Evolutionary conservation across 2,113 vertebrate species (phyloP).

Genomic region (Pan paniscus): DNA sequence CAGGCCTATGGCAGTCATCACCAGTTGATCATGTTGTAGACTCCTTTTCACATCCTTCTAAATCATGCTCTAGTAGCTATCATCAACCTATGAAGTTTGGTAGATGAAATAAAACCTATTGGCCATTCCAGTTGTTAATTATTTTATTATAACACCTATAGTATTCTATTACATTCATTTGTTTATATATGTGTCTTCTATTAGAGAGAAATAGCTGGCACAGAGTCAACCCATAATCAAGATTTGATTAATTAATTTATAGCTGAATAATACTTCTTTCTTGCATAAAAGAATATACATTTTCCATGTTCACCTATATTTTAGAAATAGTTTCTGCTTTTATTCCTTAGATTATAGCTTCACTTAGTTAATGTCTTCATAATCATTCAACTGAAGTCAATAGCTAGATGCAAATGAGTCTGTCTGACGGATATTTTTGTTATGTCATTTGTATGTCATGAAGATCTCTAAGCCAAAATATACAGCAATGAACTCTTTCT

Average conservation of each 20-base stretch:
- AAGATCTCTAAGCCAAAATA: slow-evolving; percentile 31
- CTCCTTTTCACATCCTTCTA: background rate
- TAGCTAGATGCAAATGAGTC: background rate
- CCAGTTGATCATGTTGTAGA: background rate
- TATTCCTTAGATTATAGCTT: background rate
- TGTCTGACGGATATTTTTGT: slow-evolving; percentile 26
- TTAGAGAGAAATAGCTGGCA: background rate
- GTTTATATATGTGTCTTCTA: background rate
- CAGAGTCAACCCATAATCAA: background rate
- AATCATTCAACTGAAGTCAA: background rate
- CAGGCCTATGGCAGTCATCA: background rate
- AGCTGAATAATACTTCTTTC: background rate
- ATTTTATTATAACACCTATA: background rate
- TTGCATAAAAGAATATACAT: background rate
- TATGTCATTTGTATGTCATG: background rate
- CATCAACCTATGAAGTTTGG: background rate
- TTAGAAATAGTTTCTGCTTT: slow-evolving; percentile 6
- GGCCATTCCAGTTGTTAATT: background rate
- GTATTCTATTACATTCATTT: background rate
- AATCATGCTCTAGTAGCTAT: background rate
- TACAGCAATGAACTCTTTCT: background rate
- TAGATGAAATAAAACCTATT: background rate
- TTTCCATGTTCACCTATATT: background rate
- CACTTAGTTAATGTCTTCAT: background rate
- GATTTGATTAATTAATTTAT: background rate